Conservation (phyloP, 1,140 invertebrate species). For the Ostrea edulis region DNA sequence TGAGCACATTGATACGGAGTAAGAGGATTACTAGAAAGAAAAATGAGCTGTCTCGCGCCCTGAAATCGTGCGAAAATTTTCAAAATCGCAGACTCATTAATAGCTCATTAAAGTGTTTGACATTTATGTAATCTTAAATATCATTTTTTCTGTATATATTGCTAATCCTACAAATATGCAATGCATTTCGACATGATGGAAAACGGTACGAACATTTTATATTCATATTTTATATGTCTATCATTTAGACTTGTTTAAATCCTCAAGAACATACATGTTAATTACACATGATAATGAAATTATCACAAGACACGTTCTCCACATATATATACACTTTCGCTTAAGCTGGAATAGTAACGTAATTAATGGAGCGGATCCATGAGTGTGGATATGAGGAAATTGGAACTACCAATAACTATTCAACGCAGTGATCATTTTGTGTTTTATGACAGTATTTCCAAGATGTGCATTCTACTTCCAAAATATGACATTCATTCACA, state of each 20-base stretch:
- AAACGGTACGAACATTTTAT: background rate
- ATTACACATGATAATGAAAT: too few species aligned
- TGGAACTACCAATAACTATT: too few species aligned
- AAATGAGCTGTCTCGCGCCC: background rate
- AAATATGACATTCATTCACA: too few species aligned
- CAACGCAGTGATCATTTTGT: too few species aligned
- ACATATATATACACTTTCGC: too few species aligned
- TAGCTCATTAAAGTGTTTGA: background rate
- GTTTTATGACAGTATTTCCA: too few species aligned
- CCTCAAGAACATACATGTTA: background rate
- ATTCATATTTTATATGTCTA: background rate
- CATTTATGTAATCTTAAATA: background rate
- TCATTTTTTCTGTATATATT: background rate
- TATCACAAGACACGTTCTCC: too few species aligned
- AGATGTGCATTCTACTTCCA: too few species aligned
- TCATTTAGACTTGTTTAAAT: background rate
- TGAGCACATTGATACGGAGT: background rate
- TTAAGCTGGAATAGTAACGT: too few species aligned
- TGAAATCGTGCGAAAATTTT: constrained; percentile 24
- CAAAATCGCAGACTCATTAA: background rate
- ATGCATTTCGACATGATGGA: background rate
- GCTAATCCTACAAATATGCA: background rate
- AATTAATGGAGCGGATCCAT: too few species aligned
- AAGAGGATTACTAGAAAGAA: constrained; percentile 6
- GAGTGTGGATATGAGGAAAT: too few species aligned